Conservation (phyloP, 2,888 invertebrate species). For the Pollenia amentaria region DNA sequence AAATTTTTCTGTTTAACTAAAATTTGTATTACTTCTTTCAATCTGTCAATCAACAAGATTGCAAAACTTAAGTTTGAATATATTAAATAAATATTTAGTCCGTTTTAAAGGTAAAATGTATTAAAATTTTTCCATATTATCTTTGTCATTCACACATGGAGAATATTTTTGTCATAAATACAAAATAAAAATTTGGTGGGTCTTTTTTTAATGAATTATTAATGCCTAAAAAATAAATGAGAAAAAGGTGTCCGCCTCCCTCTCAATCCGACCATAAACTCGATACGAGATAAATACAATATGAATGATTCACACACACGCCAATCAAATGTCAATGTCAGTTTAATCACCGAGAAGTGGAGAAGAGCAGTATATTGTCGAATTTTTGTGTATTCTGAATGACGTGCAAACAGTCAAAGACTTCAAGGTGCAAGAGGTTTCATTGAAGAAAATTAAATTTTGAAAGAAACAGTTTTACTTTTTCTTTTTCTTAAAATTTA, state of each 20-base stretch:
- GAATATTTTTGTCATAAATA: too few species aligned
- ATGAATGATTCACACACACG: conserved; percentile 80
- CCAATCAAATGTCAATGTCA: conserved; percentile 83
- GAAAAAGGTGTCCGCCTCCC: neutral
- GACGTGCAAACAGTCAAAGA: conserved; percentile 1
- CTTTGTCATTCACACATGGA: too few species aligned
- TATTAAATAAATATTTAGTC: neutral
- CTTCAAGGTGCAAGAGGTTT: neutral
- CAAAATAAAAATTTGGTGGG: too few species aligned
- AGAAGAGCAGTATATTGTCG: conserved; percentile 9
- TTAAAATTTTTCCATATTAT: too few species aligned
- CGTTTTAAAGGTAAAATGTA: conserved; percentile 21
- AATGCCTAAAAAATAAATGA: neutral
- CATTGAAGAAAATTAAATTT: neutral
- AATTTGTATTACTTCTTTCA: conserved; percentile 3
- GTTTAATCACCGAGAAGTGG: conserved; percentile 58
- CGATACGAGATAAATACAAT: conserved; percentile 19
- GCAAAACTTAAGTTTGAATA: conserved; percentile 26
- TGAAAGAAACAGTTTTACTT: conserved; percentile 19
- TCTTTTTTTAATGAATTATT: neutral
- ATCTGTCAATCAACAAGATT: conserved; percentile 41
- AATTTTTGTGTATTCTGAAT: conserved; percentile 11
- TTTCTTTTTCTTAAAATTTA: neutral
- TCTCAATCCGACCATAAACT: neutral
- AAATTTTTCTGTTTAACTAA: conserved; percentile 21